Evolutionary conservation across 2,797 vertebrate genomes (phyloP), one percentile per base, ranked within the genome.

Genomic region (Gymnopithys bicolor): DNA sequence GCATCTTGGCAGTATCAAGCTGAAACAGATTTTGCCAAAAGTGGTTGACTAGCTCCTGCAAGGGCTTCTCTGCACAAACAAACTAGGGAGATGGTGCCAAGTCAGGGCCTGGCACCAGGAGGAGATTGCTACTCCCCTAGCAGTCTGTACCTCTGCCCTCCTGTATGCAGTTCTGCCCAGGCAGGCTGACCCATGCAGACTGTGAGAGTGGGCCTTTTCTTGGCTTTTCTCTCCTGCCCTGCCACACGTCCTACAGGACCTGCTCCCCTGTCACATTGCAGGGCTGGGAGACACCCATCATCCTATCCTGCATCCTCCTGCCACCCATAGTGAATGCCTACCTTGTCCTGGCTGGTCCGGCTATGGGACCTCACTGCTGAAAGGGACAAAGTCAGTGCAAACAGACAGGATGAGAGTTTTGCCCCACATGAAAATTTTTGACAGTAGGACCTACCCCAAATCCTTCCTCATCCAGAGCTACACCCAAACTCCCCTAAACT

Each of bases 221-320:
- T 3, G 3, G 11, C 28, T 66, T 28, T 82, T 67, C 10, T 23
- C 19, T 78, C 21, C 27, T 7, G 75, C 18, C 24, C 11, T 45
- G 37, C 13, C 19, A 3, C 0, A 1, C 15, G 22, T 17, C 23
- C 77, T 9, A 1, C 5, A 3, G 58, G 15, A 60, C 14, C n/a
- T 59, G 19, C 37, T 45, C 7, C 16, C 11, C 6, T 27, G 19
- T 22, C 10, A 1, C 0, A 0, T 11, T 2, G 1, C 45, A 24
- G 70, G 8, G 32, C 37, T 37, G 30, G 37, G 70, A 30, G 45
- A 14, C 41, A 13, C 41, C n/a, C 63, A 7, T 10, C 1, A 0
- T 59, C 43, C 74, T 55, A 67, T 28, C 8, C 33, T 15, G 7
- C 41, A 32, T 11, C 52, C 1, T 1, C 15, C 16, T 35, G 58